Conservation (phyloP, 2,888 invertebrate genomes). For the Phoronis australis region DNA sequence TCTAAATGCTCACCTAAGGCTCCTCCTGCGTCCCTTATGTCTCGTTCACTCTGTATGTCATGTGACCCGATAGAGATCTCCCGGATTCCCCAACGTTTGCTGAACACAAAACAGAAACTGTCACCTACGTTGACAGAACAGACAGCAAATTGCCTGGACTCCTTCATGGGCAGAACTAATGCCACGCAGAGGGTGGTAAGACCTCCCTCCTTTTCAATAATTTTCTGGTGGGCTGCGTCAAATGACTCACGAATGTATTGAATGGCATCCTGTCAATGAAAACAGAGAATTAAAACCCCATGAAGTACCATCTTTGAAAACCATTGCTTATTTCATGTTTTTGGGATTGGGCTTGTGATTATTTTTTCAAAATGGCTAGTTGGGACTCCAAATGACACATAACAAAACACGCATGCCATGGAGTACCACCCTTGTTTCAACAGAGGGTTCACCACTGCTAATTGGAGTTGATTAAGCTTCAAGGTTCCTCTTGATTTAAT, state of each 20-base stretch:
- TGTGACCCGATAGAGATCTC: conserved; percentile 76
- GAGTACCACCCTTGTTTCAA: too few species aligned
- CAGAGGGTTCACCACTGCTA: too few species aligned
- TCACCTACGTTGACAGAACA: conserved; percentile 87
- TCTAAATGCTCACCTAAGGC: too few species aligned
- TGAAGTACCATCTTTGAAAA: too few species aligned
- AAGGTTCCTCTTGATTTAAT: too few species aligned
- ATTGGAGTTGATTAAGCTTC: too few species aligned
- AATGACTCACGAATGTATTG: conserved; percentile 71
- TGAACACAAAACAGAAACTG: conserved; percentile 80
- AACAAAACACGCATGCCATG: too few species aligned
- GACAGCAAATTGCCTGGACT: conserved; percentile 60
- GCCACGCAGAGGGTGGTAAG: conserved; percentile 80
- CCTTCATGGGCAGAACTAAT: conserved; percentile 58
- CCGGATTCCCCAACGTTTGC: conserved; percentile 67
- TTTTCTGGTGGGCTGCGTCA: conserved; percentile 78
- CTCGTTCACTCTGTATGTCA: conserved; percentile 74
- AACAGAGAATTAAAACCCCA: conserved; percentile 3
- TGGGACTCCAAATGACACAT: too few species aligned
- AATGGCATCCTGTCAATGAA: conserved; percentile 63
- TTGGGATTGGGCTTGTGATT: too few species aligned
- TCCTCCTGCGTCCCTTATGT: conserved; percentile 83
- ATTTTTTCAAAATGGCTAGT: too few species aligned
- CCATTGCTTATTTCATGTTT: too few species aligned
- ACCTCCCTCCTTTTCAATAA: conserved; percentile 68